A percentile compares a stretch with the other conserved stretches of the same genome.
These are phyloP conservation scores for Neopelma chrysocephalum DNA, from an alignment of 2,797 vertebrate genomes.

Conservation along the genomic window DNA sequence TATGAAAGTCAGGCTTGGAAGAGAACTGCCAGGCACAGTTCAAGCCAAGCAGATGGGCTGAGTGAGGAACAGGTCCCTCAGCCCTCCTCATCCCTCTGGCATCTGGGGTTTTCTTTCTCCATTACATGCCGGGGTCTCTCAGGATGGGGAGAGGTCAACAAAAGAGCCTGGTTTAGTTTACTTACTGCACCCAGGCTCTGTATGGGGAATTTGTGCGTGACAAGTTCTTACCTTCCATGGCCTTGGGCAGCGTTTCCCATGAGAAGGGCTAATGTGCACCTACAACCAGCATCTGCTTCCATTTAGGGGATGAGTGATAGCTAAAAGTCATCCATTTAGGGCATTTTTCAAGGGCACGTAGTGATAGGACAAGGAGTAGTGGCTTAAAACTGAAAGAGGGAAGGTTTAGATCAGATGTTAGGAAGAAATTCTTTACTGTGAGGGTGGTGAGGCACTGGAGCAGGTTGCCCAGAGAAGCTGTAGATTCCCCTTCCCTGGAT, in stretches of 20 bases:
- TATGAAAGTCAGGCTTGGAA: background rate
- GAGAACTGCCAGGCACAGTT: background rate
- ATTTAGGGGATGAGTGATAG: fast-evolving
- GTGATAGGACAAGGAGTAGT: background rate
- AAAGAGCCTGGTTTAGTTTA: background rate
- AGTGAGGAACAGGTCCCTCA: background rate
- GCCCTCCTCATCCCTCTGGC: fast-evolving
- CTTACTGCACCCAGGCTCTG: background rate
- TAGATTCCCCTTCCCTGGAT: background rate
- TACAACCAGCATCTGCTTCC: background rate
- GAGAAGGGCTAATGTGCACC: background rate
- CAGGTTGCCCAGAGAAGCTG: background rate
- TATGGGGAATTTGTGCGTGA: background rate
- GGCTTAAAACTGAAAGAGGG: background rate
- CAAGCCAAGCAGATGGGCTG: background rate
- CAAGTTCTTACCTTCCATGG: background rate
- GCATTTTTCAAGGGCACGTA: background rate
- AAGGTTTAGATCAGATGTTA: background rate
- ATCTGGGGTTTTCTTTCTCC: background rate
- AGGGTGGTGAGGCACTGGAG: background rate
- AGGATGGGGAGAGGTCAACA: background rate
- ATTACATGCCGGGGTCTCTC: fast-evolving
- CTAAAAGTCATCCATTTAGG: background rate
- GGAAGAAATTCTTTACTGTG: background rate
- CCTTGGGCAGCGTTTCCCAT: background rate